Conservation (phyloP, 1,140 invertebrate genomes). For the Drosophila sp. region DNA sequence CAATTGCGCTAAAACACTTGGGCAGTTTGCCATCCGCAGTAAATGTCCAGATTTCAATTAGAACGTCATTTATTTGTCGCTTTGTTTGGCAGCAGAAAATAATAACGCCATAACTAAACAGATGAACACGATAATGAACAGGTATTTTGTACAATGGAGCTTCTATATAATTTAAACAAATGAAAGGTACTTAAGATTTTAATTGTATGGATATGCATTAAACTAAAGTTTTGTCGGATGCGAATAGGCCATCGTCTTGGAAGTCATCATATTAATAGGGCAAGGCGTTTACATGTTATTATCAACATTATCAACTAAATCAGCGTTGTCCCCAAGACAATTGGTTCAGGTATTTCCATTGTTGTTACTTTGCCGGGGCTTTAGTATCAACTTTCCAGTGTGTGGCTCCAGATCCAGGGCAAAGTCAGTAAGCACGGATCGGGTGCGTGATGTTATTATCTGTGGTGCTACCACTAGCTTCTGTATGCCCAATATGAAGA, state of each 20-base stretch:
- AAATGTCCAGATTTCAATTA: slow-evolving; percentile 35
- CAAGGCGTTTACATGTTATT: slow-evolving; percentile 13
- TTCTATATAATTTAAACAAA: slow-evolving; percentile 67
- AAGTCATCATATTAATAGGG: slow-evolving; percentile 36
- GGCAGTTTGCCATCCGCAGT: background rate
- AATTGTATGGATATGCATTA: slow-evolving; percentile 40
- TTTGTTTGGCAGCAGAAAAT: slow-evolving; percentile 56
- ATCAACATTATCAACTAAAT: slow-evolving; percentile 31
- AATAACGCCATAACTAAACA: slow-evolving; percentile 39
- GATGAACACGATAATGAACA: slow-evolving; percentile 37
- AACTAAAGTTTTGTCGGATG: slow-evolving; percentile 52
- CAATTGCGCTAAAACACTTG: slow-evolving; percentile 22
- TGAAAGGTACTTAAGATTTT: slow-evolving; percentile 31
- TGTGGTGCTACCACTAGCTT: slow-evolving; percentile 97
- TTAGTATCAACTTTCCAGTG: slow-evolving; percentile 95
- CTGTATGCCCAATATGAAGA: slow-evolving; percentile 97
- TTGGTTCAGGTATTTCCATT: slow-evolving; percentile 63
- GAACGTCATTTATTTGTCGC: slow-evolving; percentile 48
- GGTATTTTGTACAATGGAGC: slow-evolving; percentile 53
- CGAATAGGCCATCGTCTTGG: slow-evolving; percentile 22
- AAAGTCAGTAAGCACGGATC: slow-evolving; percentile 95
- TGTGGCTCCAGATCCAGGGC: slow-evolving; percentile 95
- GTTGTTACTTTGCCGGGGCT: slow-evolving; percentile 89
- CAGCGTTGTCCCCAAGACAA: background rate
- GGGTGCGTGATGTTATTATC: slow-evolving; percentile 96